phyloP scores from a whole-genome alignment of 2,888 invertebrate genomes.

The Copidosoma aretas region DNA sequence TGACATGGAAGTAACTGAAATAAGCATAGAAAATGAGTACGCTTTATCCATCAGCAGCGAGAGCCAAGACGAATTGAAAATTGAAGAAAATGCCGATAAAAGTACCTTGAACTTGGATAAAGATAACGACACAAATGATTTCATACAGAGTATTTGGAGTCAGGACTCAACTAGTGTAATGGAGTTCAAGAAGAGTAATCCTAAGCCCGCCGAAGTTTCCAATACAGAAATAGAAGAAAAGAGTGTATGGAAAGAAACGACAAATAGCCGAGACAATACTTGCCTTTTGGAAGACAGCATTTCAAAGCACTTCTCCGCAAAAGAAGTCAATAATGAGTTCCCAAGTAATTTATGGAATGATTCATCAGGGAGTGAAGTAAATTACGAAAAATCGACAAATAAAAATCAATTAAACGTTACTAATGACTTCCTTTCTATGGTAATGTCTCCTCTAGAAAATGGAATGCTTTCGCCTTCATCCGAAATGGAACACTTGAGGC shows the following conservation, averaged over 20 bases:
- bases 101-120: slow-evolving; percentile 8
- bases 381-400: slow-evolving; percentile 4
- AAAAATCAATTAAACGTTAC: slow-evolving; percentile 47
- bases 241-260: background rate
- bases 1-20: slow-evolving; percentile 22
- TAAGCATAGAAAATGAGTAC: slow-evolving; percentile 54
- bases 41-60: slow-evolving; percentile 54
- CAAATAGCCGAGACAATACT: slow-evolving; percentile 8
- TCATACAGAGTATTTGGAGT: slow-evolving; percentile 29
- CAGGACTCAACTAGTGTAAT: slow-evolving; percentile 3
- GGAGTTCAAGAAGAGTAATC: slow-evolving; percentile 19
- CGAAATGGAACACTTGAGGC: slow-evolving; percentile 70
- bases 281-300: background rate
- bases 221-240: background rate
- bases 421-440: slow-evolving; percentile 63
- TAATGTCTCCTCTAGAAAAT: slow-evolving; percentile 64
- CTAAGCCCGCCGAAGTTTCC: slow-evolving; percentile 10
- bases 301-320: slow-evolving; percentile 13
- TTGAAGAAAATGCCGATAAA: slow-evolving; percentile 13
- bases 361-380: background rate
- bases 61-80: slow-evolving; percentile 54
- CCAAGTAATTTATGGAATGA: slow-evolving; percentile 16
- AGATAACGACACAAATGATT: slow-evolving; percentile 32
- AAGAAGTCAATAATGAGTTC: slow-evolving; percentile 18
- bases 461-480: slow-evolving; percentile 72